Evolutionary conservation across 92 coral and sea anemone species (phyloP), one percentile per base, ranked within the genome.

Genomic region (Umimayanthus chanpuru): DNA sequence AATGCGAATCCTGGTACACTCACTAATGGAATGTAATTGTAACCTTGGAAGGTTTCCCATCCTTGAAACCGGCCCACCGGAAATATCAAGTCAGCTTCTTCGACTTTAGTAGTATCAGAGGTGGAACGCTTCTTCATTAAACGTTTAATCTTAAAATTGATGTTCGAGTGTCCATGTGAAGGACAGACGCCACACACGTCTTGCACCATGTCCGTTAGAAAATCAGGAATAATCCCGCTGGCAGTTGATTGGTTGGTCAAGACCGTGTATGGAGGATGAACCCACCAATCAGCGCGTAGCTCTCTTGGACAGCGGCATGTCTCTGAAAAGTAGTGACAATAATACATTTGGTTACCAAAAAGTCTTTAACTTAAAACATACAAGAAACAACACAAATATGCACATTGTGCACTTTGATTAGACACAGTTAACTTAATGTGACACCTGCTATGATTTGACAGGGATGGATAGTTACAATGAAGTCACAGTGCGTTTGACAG

Each of bases 1-100:
- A 78, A 11, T 55, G 38, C 82, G n/a, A 78, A 78, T 78, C 82
- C 82, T 78, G 82, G 82, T 64, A 80, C 85, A 15, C 58, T 30
- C 29, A 80, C 49, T 9, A 80, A 11, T 8, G 85, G 85, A 20
- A 80, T 56, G 30, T 80, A 80, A 20, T 29, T 55, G 49, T 80
- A 80, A 58, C 85, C 85, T 30, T n/a, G 6, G 38, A 4, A 28
- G 4, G 43, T 56, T 32, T 64, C 11, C 72, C 55, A 73, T 9
- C 18, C n/a, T 10, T 1, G 72, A 64, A 64, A 80, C 85, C 85
- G 64, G 18, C 68, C 14, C 26, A 80, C 49, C 29, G 85, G 85
- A 65, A 53, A 30, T 16, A 32, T 55, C 49, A 80, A 39, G 36
- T 80, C 85, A 55, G 16, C 10, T 25, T 80, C 38, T 15, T 58